Evolutionary conservation across 1,140 invertebrate genomes (phyloP).

Genomic region (Zaprionus africanus): DNA sequence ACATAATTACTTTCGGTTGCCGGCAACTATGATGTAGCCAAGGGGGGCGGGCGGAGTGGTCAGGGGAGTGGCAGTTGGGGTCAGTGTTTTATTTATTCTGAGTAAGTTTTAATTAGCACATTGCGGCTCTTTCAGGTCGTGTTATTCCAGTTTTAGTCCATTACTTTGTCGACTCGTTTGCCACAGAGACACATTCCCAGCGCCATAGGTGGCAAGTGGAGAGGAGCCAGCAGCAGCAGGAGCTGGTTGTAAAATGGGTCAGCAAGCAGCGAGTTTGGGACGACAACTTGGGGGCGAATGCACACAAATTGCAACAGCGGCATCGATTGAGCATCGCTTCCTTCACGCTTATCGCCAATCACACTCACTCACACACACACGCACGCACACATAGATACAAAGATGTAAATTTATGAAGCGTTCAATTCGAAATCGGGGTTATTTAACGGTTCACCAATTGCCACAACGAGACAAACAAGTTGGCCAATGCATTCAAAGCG

Average conservation of each 20-base stretch:
- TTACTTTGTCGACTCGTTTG: conserved; percentile 14
- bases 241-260: conserved; percentile 38
- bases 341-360: background rate
- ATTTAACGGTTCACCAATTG: conserved; percentile 75
- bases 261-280: conserved; percentile 34
- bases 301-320: background rate
- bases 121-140: conserved; percentile 57
- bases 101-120: conserved; percentile 77
- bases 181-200: conserved; percentile 4
- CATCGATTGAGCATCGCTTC: background rate
- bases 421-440: conserved; percentile 76
- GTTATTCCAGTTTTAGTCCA: conserved; percentile 24
- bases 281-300: background rate
- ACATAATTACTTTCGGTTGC: conserved; percentile 2
- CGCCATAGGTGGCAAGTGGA: conserved; percentile 9
- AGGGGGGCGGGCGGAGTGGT: background rate
- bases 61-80: conserved; percentile 26
- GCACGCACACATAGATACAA: background rate
- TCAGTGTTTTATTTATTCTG: conserved; percentile 51
- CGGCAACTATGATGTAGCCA: background rate
- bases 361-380: background rate
- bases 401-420: conserved; percentile 41
- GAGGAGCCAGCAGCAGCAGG: conserved; percentile 13
- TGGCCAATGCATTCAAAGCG: conserved; percentile 34
- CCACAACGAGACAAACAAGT: conserved; percentile 44